Base-by-base conservation (phyloP, 2,113 vertebrate genomes). In the Alectura lathami region DNA sequence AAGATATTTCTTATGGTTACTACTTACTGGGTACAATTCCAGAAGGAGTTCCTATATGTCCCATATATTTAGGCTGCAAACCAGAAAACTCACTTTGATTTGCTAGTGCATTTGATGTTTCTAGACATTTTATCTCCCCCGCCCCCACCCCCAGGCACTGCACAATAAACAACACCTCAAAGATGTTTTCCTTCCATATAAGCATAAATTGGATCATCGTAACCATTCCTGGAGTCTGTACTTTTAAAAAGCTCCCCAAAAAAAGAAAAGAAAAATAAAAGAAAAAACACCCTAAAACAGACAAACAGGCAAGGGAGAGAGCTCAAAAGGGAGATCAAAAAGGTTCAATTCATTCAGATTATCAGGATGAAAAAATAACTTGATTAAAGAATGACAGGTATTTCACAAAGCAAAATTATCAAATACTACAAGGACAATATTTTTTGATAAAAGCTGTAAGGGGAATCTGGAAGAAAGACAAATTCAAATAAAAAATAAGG, bases 151-250 rank as follows among this genome's bases (percentile, higher is more conserved):
- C n/a, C n/a, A n/a, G 17, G 6, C 5, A 5, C 2, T 57, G 47
- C 36, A 30, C 7, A 83, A 48, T 8, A 64, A 24, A 53, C 16
- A 56, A 3, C 1, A 13, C 3, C 8, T 74, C n/a, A 60, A 32
- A 40, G 32, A 38, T 2, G 3, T 34, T 48, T 8, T 60, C 48
- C 6, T 14, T 54, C 13, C n/a, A 5, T 4, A 22, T 2, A 6
- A 51, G 2, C 4, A 43, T 23, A 87, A 45, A 42, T 22, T 66
- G 13, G 15, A 36, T 53, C 27, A 78, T 27, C 1, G 0, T 26
- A 72, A 63, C 8, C 3, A 48, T 66, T 70, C 18, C 42, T 17
- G 20, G 20, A 43, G 14, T 30, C 6, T 53, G 14, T 22, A 64
- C 9, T 60, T 36, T 73, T 80, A 50, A 88, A 91, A 60, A 21